Base-by-base conservation (phyloP, 2,888 invertebrate species). In the Camponotus fellah region DNA sequence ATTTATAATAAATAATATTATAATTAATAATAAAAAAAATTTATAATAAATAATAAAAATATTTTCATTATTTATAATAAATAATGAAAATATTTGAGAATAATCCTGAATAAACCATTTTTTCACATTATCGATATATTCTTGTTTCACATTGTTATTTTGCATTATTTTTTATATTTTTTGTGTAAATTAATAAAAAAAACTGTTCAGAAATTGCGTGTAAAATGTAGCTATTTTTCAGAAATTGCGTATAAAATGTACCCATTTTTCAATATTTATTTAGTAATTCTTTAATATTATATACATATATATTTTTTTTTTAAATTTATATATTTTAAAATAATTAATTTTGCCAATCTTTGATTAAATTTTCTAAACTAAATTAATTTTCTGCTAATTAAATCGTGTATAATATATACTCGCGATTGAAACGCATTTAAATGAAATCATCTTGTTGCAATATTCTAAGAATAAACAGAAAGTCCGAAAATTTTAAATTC, bases 401-500 rank as follows among this genome's bases (percentile, higher is more conserved):
- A 37, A 49, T 40, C 4, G 12, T 14, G 4, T 40, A 21, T 21
- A 43, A n/a, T 37, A 34, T 10, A 3, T 5, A 46, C 4, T 46
- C 14, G 46, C 14, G 4, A 4, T 14, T 46, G 46, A 46, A 46
- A 46, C 4, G 46, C 46, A 4, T 43, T 10, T 21, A 4, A 65
- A 40, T 10, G n/a, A 40, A 3, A 40, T 21, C 6, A 21, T 14
- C 21, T 65, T 34, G 5, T 6, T 56, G 4, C 3, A 17, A 0
- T 46, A 0, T 46, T 43, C 58, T 46, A 60, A 68, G 17, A 83
- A 84, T 81, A 81, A 84, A 62, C 37, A 65, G 37, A 65, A 62
- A 71, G n/a, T 53, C 12, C 34, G 43, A 66, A 82, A 82, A 72
- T 56, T 49, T 21, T 71, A 43, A 37, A 71, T 53, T 72, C 56